phyloP scores from a whole-genome alignment of 2,888 invertebrate genomes.

The Philaethria dido region DNA sequence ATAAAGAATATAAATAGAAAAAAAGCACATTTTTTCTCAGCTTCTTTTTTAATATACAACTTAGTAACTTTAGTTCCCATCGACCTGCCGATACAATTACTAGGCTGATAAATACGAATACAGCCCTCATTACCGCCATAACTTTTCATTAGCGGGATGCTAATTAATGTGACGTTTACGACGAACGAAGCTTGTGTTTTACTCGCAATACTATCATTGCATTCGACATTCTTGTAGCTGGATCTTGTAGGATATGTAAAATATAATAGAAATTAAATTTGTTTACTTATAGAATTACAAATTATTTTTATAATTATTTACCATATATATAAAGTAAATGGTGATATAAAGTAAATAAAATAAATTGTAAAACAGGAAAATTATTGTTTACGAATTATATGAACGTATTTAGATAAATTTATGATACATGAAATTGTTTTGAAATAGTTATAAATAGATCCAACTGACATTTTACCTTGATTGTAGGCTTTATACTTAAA shows the following conservation, averaged over 20 bases:
- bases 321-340: not conserved
- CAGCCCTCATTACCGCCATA: conserved; percentile 80
- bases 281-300: not conserved
- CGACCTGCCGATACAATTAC: conserved; percentile 23
- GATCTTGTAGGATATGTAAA: conserved; percentile 12
- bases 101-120: conserved; percentile 67
- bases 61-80: not conserved
- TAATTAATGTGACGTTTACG: conserved; percentile 83
- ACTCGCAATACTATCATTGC: conserved; percentile 37
- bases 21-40: too few relatives aligned
- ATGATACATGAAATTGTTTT: not conserved
- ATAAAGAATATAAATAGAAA: too few relatives aligned
- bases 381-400: not conserved
- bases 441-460: too few relatives aligned
- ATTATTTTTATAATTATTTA: not conserved
- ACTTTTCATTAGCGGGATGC: conserved; percentile 82
- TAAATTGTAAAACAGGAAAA: too few relatives aligned
- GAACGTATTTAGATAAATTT: not conserved
- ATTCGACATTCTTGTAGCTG: conserved; percentile 43
- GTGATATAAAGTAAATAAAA: too few relatives aligned
- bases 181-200: conserved; percentile 65
- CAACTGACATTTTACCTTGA: too few relatives aligned
- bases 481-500: not conserved
- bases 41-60: not conserved
- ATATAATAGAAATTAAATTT: conserved; percentile 5